Evolutionary conservation across 2,888 invertebrate species (phyloP).

Genomic region (Lasius fuliginosus): DNA sequence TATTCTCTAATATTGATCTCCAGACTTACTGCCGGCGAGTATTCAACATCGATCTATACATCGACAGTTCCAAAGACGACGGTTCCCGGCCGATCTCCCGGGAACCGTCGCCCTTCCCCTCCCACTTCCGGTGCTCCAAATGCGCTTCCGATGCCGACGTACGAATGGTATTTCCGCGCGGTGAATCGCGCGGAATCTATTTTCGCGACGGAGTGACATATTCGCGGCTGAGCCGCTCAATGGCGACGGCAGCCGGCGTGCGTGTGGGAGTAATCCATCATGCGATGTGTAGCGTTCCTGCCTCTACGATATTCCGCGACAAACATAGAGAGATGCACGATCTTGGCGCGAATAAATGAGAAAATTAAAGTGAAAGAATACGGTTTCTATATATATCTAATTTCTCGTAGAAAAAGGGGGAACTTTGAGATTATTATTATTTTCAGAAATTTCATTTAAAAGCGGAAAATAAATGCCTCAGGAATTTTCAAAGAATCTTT

Average conservation of each 20-base stretch:
- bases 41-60: neutral
- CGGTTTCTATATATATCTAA: neutral
- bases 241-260: slow-evolving; percentile 47
- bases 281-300: slow-evolving; percentile 51
- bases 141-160: slow-evolving; percentile 61
- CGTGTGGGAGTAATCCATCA: slow-evolving; percentile 72
- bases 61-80: neutral
- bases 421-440: neutral
- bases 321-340: slow-evolving; percentile 9
- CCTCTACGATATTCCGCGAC: slow-evolving; percentile 52
- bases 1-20: neutral
- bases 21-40: neutral
- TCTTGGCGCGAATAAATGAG: neutral
- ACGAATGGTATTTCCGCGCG: slow-evolving; percentile 81
- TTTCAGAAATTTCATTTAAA: slow-evolving; percentile 3
- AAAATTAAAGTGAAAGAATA: neutral
- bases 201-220: slow-evolving; percentile 73
- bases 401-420: neutral
- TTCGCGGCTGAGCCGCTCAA: slow-evolving; percentile 65
- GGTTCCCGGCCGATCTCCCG: neutral
- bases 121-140: slow-evolving; percentile 20
- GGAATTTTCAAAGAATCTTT: neutral
- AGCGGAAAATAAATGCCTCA: neutral
- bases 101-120: neutral
- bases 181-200: slow-evolving; percentile 81